phyloP scores from a whole-genome alignment of 2,797 vertebrate species.

The Tamandua tetradactyla region DNA sequence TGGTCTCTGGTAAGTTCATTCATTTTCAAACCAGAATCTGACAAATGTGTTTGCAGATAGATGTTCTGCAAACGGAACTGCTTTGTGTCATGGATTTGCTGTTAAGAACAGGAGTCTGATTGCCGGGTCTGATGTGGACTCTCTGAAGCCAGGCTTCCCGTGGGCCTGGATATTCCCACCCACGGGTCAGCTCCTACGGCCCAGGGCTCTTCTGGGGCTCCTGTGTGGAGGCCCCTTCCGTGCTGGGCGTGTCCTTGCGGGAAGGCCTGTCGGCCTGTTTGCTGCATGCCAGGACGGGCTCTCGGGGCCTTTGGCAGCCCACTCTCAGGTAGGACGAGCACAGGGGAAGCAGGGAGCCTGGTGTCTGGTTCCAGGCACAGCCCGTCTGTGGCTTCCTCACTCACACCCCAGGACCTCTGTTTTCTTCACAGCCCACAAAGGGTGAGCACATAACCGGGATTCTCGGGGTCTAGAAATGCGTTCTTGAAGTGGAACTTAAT shows the following conservation, averaged over 20 bases:
- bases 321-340: not conserved
- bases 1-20: not conserved
- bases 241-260: not conserved
- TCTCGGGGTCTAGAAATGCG: not conserved
- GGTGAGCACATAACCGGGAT: not conserved
- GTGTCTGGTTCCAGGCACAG: not conserved
- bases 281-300: not conserved
- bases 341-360: not conserved
- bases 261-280: not conserved
- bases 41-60: accelerated
- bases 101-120: not conserved
- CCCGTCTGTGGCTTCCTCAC: not conserved
- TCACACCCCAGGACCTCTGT: accelerated
- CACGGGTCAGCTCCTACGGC: no score
- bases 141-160: accelerated
- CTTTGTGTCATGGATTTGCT: not conserved
- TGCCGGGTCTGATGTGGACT: not conserved
- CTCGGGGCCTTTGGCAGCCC: not conserved
- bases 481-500: not conserved
- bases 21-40: not conserved
- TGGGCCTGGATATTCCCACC: not conserved
- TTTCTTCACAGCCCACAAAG: not conserved
- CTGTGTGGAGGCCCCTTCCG: not conserved
- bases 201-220: no score
- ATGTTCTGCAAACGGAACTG: not conserved